Evolutionary conservation across 2,113 vertebrate species (phyloP), one percentile per base, ranked within the genome.

Genomic region (Bettongia penicillata): DNA sequence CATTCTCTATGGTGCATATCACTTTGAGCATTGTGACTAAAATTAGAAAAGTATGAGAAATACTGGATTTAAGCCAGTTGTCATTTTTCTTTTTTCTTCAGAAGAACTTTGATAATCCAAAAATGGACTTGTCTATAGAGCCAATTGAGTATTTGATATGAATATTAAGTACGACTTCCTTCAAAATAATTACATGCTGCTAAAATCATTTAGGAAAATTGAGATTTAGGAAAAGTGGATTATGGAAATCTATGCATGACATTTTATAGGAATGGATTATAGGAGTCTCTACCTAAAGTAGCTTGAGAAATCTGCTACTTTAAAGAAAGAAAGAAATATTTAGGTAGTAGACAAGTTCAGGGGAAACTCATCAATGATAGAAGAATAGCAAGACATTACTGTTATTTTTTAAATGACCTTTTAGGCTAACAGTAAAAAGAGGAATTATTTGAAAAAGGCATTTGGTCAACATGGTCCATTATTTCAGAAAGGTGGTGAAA

Each of bases 121-220:
- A 96, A 92, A 61, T 61, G 49, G 89, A 16, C 90, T 37, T 7
- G 48, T 4, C 43, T 19, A 53, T 77, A 12, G 48, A 22, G 61
- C 12, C 1, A 68, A 55, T 94, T 7, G n/a, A 23, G 11, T 25
- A 37, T 55, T 94, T 90, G 23, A 89, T 22, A 50, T 68, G 22
- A 94, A 89, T 93, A 90, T 91, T 9, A 93, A 90, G 4, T 91
- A 53, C 5, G 6, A 43, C 61, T 94, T 57, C 28, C 26, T 51
- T 77, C 2, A 48, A 50, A 23, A 53, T 2, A 53, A 3, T 19
- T 12, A 28, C 51, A n/a, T 3, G 16, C 2, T 7, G 23, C 11
- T 93, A 50, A 91, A 84, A 47, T 96, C 49, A 43, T 92, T 25
- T 89, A 91, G 11, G 90, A 8, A 91, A 96, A 92, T 92, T n/a